Conservation (phyloP, 2,113 vertebrate genomes). For the Alces alces region DNA sequence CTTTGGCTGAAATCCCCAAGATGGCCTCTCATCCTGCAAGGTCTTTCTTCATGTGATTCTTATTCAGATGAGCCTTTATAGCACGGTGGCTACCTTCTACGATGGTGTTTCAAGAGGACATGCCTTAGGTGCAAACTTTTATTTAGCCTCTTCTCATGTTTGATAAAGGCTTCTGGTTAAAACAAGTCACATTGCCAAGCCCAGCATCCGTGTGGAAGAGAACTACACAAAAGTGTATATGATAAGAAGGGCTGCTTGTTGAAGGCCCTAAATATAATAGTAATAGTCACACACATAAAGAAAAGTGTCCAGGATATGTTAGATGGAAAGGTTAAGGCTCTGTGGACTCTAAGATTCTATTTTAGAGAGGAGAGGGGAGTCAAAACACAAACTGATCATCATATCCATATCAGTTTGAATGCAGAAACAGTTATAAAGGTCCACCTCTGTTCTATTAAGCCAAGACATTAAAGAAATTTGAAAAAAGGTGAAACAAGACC, state of each 20-base stretch:
- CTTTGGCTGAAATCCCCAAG: background rate
- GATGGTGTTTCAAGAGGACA: background rate
- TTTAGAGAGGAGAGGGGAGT: background rate
- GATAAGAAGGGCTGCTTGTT: background rate
- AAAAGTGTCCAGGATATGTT: background rate
- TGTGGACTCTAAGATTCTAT: background rate
- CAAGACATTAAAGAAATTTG: background rate
- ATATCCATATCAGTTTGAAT: background rate
- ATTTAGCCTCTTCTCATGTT: background rate
- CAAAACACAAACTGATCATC: background rate
- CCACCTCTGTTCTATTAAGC: background rate
- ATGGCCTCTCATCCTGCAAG: background rate
- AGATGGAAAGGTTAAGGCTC: background rate
- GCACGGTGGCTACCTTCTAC: background rate
- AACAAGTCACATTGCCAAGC: background rate
- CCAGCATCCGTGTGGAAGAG: background rate
- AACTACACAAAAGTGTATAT: background rate
- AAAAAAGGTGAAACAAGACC: background rate
- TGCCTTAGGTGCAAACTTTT: background rate
- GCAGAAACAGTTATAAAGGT: background rate
- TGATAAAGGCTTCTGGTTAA: background rate
- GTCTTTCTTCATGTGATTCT: background rate
- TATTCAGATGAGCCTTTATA: background rate
- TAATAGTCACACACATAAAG: background rate
- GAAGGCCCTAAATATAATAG: background rate